Base-by-base conservation (phyloP, 2,888 invertebrate genomes). In the Drosophila atroscutellata region DNA sequence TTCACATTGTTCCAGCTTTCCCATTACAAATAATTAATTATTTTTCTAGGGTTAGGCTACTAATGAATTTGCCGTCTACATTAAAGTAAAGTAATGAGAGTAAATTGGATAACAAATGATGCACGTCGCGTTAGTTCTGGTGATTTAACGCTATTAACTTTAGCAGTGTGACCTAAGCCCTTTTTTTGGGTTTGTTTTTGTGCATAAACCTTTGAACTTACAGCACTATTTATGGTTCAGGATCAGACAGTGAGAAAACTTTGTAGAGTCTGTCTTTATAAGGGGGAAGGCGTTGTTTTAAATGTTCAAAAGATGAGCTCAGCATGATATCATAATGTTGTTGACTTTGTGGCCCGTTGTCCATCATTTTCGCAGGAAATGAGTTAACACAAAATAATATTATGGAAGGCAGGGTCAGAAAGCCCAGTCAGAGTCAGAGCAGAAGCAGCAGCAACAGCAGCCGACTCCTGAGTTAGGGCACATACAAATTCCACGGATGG, bases 301-400 rank as follows among this genome's bases (percentile, higher is more conserved):
- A 32, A 60, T 65, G 26, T 32, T 67, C 52, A 70, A 61, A 62
- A 68, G 59, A 75, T 70, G 72, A 74, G 65, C 68, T 58, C 81
- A 73, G 87, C 89, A 80, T 89, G 89, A 85, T 82, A 85, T 85
- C 85, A 85, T 89, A 82, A 72, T 45, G 42, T 32, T 60, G 51
- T 71, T 65, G 60, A 61, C 49, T 63, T 26, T 28, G 37, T 50
- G 32, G 54, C 65, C 57, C 54, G 67, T 26, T 83, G 76, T 83
- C 81, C 80, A 60, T 87, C 88, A 83, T 69, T 66, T 89, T 87
- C 78, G 86, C 85, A 89, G 85, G 85, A 86, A 86, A 85, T 89
- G 83, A 89, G 77, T 57, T 87, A 85, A 81, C 73, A 80, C 45
- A 80, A 69, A 50, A 68, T 28, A 30, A 47, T 37, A 71, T 32